A percentile compares a stretch with the other conserved stretches of the same genome.
These are phyloP conservation scores for Threskiornis aethiopicus DNA, from an alignment of 2,797 vertebrate genomes.

Conservation along the genomic window DNA sequence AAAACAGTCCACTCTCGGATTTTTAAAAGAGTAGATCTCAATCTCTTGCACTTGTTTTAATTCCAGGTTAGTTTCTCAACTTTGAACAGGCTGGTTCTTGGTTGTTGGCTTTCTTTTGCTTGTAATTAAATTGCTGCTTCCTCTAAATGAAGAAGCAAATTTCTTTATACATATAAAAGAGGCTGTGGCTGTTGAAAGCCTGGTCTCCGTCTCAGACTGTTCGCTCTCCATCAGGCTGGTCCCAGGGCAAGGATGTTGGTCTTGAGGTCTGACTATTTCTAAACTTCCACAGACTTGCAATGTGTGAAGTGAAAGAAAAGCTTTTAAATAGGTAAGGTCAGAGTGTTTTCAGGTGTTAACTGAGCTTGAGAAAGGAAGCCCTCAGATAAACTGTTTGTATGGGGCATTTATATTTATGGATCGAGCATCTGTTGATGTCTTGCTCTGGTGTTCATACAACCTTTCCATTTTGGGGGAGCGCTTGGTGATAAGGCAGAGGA, in stretches of 20 bases:
- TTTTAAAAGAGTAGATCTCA: neutral
- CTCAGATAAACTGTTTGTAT: neutral
- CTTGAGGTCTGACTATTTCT: neutral
- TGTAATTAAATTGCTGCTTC: neutral
- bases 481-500: neutral
- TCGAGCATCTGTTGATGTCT: fast-evolving
- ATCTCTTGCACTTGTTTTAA: neutral
- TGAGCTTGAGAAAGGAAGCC: neutral
- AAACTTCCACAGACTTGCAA: neutral
- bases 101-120: neutral
- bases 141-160: neutral
- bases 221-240: neutral
- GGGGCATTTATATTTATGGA: neutral
- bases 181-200: neutral
- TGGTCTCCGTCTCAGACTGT: neutral
- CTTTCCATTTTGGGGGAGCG: neutral
- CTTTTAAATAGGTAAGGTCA: neutral
- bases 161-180: neutral
- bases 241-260: neutral
- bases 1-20: neutral
- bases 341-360: neutral
- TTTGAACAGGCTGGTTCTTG: neutral
- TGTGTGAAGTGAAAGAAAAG: neutral
- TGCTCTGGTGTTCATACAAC: neutral
- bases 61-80: neutral